These are phyloP conservation scores for Thomomys bottae DNA, from an alignment of 2,113 vertebrate genomes.

Conservation along the genomic window DNA sequence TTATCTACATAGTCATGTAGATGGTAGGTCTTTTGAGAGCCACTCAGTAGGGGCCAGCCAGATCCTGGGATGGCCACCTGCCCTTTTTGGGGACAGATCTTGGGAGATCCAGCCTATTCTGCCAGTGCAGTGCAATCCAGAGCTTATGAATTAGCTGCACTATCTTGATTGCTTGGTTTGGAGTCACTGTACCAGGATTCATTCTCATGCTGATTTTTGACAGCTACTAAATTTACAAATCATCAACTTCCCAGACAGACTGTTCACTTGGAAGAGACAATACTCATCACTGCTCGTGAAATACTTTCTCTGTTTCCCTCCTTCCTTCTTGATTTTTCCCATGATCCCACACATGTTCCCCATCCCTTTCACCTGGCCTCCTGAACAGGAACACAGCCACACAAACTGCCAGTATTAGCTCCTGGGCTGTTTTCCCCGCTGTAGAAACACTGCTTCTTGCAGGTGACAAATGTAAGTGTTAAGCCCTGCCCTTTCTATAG, in stretches of 20 bases:
- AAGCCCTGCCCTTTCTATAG: too few relatives aligned
- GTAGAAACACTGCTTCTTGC: neutral
- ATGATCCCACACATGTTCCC: neutral
- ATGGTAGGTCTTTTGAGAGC: too few relatives aligned
- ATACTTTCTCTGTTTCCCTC: slow-evolving; percentile 34
- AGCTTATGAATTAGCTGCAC: slow-evolving; percentile 62
- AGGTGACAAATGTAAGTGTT: neutral
- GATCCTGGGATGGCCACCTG: neutral
- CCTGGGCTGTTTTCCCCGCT: neutral
- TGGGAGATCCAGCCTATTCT: too few relatives aligned
- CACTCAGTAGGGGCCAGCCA: too few relatives aligned
- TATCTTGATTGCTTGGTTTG: slow-evolving; percentile 65
- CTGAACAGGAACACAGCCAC: neutral
- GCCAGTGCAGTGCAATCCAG: slow-evolving; percentile 71
- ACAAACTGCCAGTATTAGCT: rapidly evolving
- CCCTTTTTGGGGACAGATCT: neutral
- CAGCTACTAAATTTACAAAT: slow-evolving; percentile 89
- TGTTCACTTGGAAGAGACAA: slow-evolving; percentile 75
- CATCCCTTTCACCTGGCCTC: rapidly evolving
- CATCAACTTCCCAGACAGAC: slow-evolving; percentile 85
- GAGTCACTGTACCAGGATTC: slow-evolving; percentile 45
- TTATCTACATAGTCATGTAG: too few relatives aligned
- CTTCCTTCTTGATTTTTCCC: neutral
- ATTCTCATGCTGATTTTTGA: slow-evolving; percentile 78
- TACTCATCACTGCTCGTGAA: slow-evolving; percentile 56